Evolutionary conservation across 2,113 vertebrate genomes (phyloP).

Genomic region (Apteryx owenii): DNA sequence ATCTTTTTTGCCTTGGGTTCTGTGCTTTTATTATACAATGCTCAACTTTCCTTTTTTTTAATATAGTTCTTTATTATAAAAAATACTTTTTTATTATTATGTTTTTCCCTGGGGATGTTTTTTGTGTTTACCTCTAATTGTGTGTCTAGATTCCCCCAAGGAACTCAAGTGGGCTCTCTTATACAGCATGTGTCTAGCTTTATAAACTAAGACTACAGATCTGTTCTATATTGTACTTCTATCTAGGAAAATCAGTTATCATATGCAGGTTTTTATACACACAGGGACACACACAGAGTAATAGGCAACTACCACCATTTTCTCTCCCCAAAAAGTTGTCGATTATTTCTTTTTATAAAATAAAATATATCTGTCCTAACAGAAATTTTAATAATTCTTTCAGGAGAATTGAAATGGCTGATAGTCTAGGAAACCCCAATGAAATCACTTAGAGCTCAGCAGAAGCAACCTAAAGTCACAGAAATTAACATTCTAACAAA

Average conservation of each 20-base stretch:
- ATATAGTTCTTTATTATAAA: constrained; percentile 61
- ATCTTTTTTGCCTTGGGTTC: constrained; percentile 60
- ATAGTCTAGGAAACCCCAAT: background rate
- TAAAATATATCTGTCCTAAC: background rate
- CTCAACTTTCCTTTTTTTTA: background rate
- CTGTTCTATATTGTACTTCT: background rate
- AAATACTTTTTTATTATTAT: constrained; percentile 41
- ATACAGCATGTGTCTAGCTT: background rate
- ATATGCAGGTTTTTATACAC: background rate
- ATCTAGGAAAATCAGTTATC: background rate
- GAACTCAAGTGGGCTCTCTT: background rate
- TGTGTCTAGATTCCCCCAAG: constrained; percentile 15
- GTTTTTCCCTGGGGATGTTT: constrained; percentile 30
- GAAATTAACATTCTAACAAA: background rate
- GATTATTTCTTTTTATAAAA: background rate
- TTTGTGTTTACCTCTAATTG: constrained; percentile 52
- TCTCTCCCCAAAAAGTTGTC: background rate
- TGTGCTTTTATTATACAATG: constrained; percentile 54
- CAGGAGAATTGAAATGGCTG: background rate
- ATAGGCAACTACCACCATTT: background rate
- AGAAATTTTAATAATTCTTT: background rate
- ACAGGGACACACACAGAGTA: background rate
- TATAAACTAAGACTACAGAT: background rate
- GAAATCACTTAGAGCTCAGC: background rate
- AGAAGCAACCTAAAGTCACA: background rate